Base-by-base conservation (phyloP, 2,888 invertebrate species). In the Nomada lathburiana region DNA sequence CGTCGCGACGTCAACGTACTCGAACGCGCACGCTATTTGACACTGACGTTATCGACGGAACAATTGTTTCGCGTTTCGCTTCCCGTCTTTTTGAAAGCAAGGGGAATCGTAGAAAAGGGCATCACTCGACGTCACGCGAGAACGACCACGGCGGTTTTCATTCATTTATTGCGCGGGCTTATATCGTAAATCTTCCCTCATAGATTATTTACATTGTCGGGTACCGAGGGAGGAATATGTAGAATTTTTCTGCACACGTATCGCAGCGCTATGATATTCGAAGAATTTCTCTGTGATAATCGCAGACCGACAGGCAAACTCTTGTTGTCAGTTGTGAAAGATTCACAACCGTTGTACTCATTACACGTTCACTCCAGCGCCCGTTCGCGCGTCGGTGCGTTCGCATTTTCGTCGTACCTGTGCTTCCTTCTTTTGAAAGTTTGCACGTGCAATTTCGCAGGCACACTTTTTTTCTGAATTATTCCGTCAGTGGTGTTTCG, bases 281-380 rank as follows among this genome's bases (percentile, higher is more conserved):
- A 20, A 18, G 29, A 59, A 11, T 13, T 23, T 53, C 13, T 2
- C 16, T 42, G 20, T 42, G 52, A 29, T 0, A 42, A 36, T 55
- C 18, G 13, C 26, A 29, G 20, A 70, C 59, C 50, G 68, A 63
- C 47, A 53, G 65, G 62, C 18, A 82, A 82, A 82, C 70, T 74
- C 63, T 72, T 80, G 74, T 67, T 70, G 75, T 57, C 62, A 70
- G 18, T 59, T 75, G 63, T 76, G 50, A 69, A 81, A 76, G 63
- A 81, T 81, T 73, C 76, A 75, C 73, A 86, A 86, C 86, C 64
- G 76, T 84, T 78, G 78, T 76, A 78, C 76, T 81, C 78, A 81
- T 79, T 64, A 69, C 73, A 60, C 53, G 77, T 83, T 75, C 68
- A 75, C 63, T 59, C 72, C 75, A 55, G 59, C 53, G 57, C 67